A percentile compares a stretch with the other conserved stretches of the same genome.
Evolutionary conservation across 23 tunicate genomes (phyloP).

Genomic region (Styela plicata): DNA sequence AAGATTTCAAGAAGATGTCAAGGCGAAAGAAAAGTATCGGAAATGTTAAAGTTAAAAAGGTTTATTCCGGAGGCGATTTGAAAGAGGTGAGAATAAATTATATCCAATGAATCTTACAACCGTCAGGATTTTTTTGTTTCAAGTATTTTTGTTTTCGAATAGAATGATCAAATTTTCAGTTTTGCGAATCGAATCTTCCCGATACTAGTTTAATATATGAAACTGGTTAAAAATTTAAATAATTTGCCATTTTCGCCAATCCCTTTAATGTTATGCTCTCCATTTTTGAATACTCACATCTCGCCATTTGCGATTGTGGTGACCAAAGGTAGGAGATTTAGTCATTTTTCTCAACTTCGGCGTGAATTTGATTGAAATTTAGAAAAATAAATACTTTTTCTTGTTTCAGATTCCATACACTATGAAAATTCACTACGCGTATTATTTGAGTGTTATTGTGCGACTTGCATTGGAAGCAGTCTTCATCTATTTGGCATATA

Average conservation of each 20-base stretch:
- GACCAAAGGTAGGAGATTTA: no score
- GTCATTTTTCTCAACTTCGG: no score
- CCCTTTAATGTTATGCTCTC: no score
- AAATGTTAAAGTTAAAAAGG: slow-evolving; percentile 54
- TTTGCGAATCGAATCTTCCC: neutral
- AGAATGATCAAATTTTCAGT: no score
- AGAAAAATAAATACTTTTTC: no score
- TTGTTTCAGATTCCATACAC: slow-evolving; percentile 66
- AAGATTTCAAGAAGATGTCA: slow-evolving; percentile 71
- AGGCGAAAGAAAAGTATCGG: slow-evolving; percentile 65
- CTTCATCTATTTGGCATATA: slow-evolving; percentile 68
- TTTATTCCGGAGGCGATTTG: slow-evolving; percentile 60
- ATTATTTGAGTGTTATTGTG: slow-evolving; percentile 47
- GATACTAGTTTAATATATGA: neutral
- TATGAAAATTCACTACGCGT: slow-evolving; percentile 74
- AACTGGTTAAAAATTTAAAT: neutral
- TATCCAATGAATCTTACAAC: neutral
- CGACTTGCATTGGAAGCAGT: slow-evolving; percentile 61
- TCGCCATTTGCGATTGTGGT: no score
- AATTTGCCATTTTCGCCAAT: no score
- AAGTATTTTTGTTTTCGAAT: neutral
- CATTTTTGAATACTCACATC: no score
- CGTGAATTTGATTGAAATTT: no score
- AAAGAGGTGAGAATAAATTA: slow-evolving; percentile 82
- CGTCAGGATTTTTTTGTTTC: neutral